Percentiles rank a stretch among this genome's conserved stretches.
These are phyloP conservation scores for Lanius ludovicianus DNA, from an alignment of 2,113 vertebrate genomes.

Conservation along the genomic window DNA sequence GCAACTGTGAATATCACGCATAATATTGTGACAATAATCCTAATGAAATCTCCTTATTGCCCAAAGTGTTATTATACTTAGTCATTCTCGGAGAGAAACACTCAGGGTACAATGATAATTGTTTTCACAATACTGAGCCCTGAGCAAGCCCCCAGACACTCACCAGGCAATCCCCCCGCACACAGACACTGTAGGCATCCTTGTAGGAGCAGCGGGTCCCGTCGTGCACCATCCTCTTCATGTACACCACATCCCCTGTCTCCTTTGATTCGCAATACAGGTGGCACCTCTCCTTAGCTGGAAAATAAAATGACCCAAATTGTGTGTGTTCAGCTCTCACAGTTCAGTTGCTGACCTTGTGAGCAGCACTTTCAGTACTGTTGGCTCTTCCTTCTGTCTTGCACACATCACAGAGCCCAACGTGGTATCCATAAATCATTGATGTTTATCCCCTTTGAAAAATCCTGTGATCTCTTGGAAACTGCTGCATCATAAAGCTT, in stretches of 20 bases:
- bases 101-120: background rate
- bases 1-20: conserved; percentile 17
- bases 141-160: conserved; percentile 38
- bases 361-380: background rate
- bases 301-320: background rate
- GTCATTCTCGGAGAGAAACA: background rate
- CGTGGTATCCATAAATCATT: background rate
- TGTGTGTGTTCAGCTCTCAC: background rate
- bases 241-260: conserved; percentile 85
- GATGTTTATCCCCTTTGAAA: background rate
- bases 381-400: background rate
- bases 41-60: conserved; percentile 22
- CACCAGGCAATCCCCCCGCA: conserved; percentile 91
- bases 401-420: background rate
- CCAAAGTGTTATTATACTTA: background rate
- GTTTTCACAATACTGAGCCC: background rate
- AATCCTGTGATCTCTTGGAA: background rate
- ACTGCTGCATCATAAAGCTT: background rate
- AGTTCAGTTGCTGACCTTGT: background rate
- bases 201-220: conserved; percentile 97
- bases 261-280: conserved; percentile 93
- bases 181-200: conserved; percentile 91
- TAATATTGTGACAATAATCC: conserved; percentile 56
- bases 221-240: conserved; percentile 87
- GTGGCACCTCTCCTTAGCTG: conserved; percentile 92